Evolutionary conservation across 1,140 invertebrate genomes (phyloP), one percentile per base, ranked within the genome.

Genomic region (Anthonomus grandis): DNA sequence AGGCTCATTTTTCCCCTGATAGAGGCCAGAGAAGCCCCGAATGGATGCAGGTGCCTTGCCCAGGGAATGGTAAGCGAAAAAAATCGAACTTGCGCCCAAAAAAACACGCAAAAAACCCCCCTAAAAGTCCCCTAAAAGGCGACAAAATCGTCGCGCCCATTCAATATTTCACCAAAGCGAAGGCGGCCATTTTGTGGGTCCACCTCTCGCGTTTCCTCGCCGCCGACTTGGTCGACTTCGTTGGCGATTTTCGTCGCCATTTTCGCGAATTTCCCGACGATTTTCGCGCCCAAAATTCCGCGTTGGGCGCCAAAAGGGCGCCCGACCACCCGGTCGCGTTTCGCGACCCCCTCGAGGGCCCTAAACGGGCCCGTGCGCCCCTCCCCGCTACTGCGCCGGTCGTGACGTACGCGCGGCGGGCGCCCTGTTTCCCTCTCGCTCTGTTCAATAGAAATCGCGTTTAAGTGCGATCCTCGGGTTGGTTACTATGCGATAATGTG

Each of bases 401-500:
- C n/a, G n/a, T 68, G 64, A 68, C 66, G 64, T 66, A 41, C 50
- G 50, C 19, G 25, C n/a, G n/a, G n/a, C n/a, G n/a, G n/a, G n/a
- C n/a, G n/a, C n/a, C n/a, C n/a, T n/a, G 52, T n/a, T 24, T 34
- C 50, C 18, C 19, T 4, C 59, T 46, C 25, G 55, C 54, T 55
- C 56, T 36, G 9, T 49, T 58, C 19, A 45, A 49, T 53, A 22
- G 18, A 31, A 50, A 44, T 39, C 51, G 31, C 50, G 41, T 51
- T 55, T 55, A 52, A 17, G 36, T 34, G 55, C 50, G 62, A 58
- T 61, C 48, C 55, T 67, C 59, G 59, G n/a, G 65, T 64, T 64
- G 65, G 66, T 68, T 68, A 64, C 66, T 63, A 67, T 62, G 65
- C 65, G 58, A 62, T 62, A 57, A 45, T 50, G 45, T 50, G 54